phyloP scores from a whole-genome alignment of 1,140 invertebrate genomes.

The Metaphire vulgaris region DNA sequence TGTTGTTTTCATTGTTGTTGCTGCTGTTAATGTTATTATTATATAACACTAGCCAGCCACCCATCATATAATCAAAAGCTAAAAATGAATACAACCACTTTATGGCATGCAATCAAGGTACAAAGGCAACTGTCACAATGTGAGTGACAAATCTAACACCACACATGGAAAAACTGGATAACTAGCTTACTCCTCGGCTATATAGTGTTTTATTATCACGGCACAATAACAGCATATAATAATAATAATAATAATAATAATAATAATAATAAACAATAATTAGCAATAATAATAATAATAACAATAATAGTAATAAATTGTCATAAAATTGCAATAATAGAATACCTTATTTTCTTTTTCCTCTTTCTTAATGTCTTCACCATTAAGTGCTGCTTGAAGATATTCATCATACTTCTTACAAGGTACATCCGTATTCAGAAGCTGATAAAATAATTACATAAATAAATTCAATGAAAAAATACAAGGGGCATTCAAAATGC shows the following conservation, averaged over 20 bases:
- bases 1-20: too few relatives aligned
- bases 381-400: neutral
- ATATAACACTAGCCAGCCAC: too few relatives aligned
- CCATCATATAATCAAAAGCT: too few relatives aligned
- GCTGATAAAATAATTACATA: neutral
- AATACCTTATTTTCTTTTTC: neutral
- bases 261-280: neutral
- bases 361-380: neutral
- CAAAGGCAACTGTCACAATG: too few relatives aligned
- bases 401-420: neutral
- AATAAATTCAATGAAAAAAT: neutral
- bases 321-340: neutral
- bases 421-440: neutral
- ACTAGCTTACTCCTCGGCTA: too few relatives aligned
- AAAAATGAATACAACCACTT: too few relatives aligned
- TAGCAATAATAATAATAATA: neutral
- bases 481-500: neutral
- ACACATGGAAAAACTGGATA: too few relatives aligned
- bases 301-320: neutral
- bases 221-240: neutral
- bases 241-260: neutral
- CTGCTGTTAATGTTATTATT: too few relatives aligned
- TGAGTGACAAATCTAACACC: too few relatives aligned
- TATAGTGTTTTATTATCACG: too few relatives aligned
- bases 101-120: too few relatives aligned